Percentiles rank a stretch among this genome's conserved stretches.
phyloP scores from a whole-genome alignment of 2,113 vertebrate species.

The Noctilio leporinus region DNA sequence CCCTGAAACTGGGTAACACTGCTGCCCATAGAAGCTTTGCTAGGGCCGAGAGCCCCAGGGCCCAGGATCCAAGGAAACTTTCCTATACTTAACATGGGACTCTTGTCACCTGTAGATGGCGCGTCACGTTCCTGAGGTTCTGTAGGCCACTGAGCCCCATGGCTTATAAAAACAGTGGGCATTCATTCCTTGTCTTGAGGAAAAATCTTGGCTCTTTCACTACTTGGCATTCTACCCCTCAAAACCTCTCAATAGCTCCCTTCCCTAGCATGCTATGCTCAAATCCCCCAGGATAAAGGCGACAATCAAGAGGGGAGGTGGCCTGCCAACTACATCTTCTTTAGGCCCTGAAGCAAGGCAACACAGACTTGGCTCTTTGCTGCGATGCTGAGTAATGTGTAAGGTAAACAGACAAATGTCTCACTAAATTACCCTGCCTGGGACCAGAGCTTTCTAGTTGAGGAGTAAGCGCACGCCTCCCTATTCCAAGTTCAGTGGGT shows the following conservation, averaged over 20 bases:
- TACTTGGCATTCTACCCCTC: not conserved
- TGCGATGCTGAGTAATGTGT: not conserved
- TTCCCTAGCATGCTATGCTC: not conserved
- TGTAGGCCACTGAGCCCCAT: not conserved
- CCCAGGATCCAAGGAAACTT: not conserved
- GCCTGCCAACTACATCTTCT: not conserved
- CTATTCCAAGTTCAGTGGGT: not conserved
- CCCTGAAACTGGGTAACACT: not conserved
- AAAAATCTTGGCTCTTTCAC: not conserved
- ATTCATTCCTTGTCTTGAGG: not conserved
- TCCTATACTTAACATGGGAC: not conserved
- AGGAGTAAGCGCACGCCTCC: not conserved
- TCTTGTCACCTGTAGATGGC: accelerated
- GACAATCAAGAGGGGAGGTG: not conserved
- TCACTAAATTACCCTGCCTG: not conserved
- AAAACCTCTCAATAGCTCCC: not conserved
- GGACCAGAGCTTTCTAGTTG: not conserved
- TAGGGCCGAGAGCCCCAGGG: not conserved
- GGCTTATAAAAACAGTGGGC: not conserved
- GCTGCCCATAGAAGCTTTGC: not conserved
- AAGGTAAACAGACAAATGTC: not conserved
- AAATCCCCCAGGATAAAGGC: not conserved
- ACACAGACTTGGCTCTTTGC: not conserved
- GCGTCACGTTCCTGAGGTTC: not conserved
- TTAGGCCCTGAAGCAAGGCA: not conserved